Percentiles rank a stretch among this genome's conserved stretches.
Conservation (phyloP, 2,797 vertebrate species). For the Lycodopsis pacificus region DNA sequence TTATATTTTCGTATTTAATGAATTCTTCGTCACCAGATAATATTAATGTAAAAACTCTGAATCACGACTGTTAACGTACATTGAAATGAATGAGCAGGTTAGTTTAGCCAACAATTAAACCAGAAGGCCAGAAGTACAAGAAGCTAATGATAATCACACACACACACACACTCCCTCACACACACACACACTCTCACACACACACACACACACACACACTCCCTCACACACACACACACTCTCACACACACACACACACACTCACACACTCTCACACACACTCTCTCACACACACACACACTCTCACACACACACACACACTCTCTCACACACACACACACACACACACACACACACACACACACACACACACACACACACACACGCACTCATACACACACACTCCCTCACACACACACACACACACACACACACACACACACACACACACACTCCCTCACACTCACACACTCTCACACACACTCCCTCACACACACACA, state of each 20-base stretch:
- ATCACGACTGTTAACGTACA: too few species aligned
- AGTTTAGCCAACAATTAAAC: too few species aligned
- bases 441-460: neutral
- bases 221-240: conserved; percentile 67
- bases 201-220: neutral
- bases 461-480: conserved; percentile 62
- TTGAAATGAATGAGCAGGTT: too few species aligned
- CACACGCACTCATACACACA: conserved; percentile 66
- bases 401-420: too few species aligned
- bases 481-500: conserved; percentile 69
- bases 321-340: neutral
- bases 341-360: neutral
- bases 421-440: conserved; percentile 67
- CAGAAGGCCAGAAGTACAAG: too few species aligned
- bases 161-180: conserved; percentile 67
- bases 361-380: conserved; percentile 68
- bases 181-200: neutral
- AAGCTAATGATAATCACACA: too few species aligned
- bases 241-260: conserved; percentile 66
- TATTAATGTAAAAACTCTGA: too few species aligned
- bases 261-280: neutral
- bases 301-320: neutral
- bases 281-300: conserved; percentile 72
- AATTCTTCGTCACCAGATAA: too few species aligned
- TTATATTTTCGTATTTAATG: too few species aligned